Evolutionary conservation across 2,797 vertebrate genomes (phyloP).

Genomic region (Acanthiza pusilla): DNA sequence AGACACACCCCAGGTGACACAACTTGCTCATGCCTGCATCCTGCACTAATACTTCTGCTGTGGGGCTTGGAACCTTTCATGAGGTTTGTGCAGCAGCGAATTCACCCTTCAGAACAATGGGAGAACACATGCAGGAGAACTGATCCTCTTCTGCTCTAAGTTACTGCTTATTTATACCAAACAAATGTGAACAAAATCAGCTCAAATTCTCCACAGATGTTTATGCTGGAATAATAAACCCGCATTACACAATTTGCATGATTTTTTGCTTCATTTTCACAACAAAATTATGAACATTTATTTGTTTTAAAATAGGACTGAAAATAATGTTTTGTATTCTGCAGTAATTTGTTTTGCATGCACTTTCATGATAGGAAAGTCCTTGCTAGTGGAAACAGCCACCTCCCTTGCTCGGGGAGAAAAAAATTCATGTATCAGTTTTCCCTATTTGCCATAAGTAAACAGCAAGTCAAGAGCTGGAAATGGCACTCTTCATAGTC

Average conservation of each 20-base stretch:
- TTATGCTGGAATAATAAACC: neutral
- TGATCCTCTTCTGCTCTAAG: neutral
- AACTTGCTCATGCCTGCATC: neutral
- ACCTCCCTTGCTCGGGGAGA: neutral
- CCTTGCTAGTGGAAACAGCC: neutral
- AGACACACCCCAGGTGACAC: neutral
- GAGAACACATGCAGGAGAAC: neutral
- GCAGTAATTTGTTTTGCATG: neutral
- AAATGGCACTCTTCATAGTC: neutral
- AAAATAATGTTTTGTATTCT: neutral
- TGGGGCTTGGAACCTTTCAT: neutral
- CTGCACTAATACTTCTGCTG: neutral
- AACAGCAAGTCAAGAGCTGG: neutral
- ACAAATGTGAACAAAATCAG: neutral
- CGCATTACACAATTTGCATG: neutral
- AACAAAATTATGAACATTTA: neutral
- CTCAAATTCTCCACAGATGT: neutral
- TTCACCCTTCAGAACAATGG: neutral
- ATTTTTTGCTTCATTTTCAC: neutral
- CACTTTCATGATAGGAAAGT: neutral
- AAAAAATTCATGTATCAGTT: neutral
- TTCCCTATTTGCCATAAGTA: neutral
- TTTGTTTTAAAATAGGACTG: neutral
- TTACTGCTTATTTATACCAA: neutral
- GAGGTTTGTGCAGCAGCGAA: neutral